Evolutionary conservation across 2,888 invertebrate genomes (phyloP).

Genomic region (Dicranocentrus wangi): DNA sequence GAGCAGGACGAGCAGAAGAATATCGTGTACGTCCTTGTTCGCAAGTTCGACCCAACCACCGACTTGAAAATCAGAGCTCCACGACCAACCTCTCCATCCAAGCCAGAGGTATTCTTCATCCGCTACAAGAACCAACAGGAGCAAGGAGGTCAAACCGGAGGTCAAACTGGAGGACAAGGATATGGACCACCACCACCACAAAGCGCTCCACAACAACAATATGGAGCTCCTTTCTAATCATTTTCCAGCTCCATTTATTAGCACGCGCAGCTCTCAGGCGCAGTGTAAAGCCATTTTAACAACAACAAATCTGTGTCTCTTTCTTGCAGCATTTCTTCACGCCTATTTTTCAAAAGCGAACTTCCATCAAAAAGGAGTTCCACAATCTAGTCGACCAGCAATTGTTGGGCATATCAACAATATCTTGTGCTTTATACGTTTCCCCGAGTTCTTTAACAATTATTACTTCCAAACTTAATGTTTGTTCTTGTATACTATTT

Average conservation of each 20-base stretch:
- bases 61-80: constrained; percentile 50
- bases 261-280: not conserved
- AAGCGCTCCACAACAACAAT: constrained; percentile 39
- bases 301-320: not conserved
- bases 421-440: no score
- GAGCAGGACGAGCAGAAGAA: constrained; percentile 51
- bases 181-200: constrained; percentile 38
- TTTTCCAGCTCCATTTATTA: not conserved
- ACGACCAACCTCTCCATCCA: constrained; percentile 51
- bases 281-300: not conserved
- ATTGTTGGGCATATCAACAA: no score
- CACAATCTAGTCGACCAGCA: no score
- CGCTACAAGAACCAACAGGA: constrained; percentile 44
- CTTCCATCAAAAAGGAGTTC: no score
- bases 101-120: constrained; percentile 63
- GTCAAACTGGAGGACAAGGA: constrained; percentile 19
- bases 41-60: constrained; percentile 50
- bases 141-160: constrained; percentile 15
- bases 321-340: not conserved
- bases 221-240: constrained; percentile 46
- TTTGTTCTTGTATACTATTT: no score
- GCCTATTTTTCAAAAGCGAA: not conserved
- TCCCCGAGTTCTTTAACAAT: no score
- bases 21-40: constrained; percentile 57
- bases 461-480: no score